Percentiles rank a stretch among this genome's conserved stretches.
Conservation (phyloP, 2,113 vertebrate genomes). For the Prunella himalayana region DNA sequence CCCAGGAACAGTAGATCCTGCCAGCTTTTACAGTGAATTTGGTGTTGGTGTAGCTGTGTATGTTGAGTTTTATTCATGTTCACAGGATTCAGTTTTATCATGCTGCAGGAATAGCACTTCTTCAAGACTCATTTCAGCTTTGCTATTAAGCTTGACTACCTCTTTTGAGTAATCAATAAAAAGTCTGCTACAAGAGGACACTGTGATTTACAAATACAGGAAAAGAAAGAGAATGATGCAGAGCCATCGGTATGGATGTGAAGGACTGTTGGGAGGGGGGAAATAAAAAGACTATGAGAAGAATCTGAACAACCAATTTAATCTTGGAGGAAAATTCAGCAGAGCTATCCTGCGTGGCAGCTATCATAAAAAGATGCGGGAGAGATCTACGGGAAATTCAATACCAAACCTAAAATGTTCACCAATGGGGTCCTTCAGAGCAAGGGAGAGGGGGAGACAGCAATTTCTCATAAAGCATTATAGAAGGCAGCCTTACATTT, state of each 20-base stretch:
- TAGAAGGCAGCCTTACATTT: background rate
- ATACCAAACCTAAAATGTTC: conserved; percentile 17
- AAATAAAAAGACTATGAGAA: conserved; percentile 32
- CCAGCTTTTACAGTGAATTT: background rate
- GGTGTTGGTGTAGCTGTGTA: background rate
- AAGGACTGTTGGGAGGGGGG: conserved; percentile 12
- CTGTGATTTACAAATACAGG: conserved; percentile 63
- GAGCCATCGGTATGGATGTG: conserved; percentile 51
- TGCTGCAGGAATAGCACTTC: conserved; percentile 15
- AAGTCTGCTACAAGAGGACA: conserved; percentile 55
- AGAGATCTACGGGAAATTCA: conserved; percentile 54
- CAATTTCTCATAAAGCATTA: background rate
- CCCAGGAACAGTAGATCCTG: background rate
- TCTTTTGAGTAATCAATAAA: conserved; percentile 69
- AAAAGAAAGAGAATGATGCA: conserved; percentile 34
- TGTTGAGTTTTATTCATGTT: background rate
- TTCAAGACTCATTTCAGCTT: conserved; percentile 47
- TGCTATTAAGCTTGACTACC: conserved; percentile 48
- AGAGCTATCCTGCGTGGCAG: conserved; percentile 48
- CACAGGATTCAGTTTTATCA: background rate
- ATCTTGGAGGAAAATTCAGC: conserved; percentile 59
- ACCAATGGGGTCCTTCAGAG: conserved; percentile 21
- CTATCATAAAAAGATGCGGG: conserved; percentile 55
- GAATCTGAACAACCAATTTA: conserved; percentile 50
- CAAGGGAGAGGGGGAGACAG: background rate